Percentiles rank a stretch among this genome's conserved stretches.
Evolutionary conservation across 2,113 vertebrate genomes (phyloP).

Genomic region (Ptychochromis oligacanthus): DNA sequence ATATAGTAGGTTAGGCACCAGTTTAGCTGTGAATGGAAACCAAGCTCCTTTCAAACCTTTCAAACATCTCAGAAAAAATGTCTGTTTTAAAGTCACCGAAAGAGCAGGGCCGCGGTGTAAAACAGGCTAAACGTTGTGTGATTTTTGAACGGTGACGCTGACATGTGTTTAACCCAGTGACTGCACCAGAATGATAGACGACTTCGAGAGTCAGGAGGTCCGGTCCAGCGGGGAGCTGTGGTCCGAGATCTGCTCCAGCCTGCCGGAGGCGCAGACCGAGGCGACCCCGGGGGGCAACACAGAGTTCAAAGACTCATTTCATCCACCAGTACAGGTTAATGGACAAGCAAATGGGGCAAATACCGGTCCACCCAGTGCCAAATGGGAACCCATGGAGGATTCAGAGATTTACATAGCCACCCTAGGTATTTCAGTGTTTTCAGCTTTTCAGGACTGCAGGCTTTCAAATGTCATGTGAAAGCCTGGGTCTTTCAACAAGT

Average conservation of each 20-base stretch:
- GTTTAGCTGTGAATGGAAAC: conserved; percentile 6
- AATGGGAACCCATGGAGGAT: conserved; percentile 93
- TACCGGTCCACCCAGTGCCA: conserved; percentile 46
- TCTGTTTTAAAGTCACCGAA: too few species aligned
- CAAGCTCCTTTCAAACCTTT: too few species aligned
- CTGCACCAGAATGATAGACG: conserved; percentile 85
- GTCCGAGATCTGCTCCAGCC: conserved; percentile 89
- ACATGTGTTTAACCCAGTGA: background rate
- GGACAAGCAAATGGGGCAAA: conserved; percentile 38
- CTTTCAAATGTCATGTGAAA: background rate
- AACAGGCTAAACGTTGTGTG: background rate
- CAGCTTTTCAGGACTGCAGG: background rate
- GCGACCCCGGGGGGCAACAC: conserved; percentile 43
- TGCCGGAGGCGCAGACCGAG: conserved; percentile 74
- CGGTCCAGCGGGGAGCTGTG: conserved; percentile 89
- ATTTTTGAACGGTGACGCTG: background rate
- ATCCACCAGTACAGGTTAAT: conserved; percentile 64
- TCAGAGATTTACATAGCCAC: conserved; percentile 92
- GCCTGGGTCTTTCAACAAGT: background rate
- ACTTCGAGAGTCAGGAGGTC: conserved; percentile 72
- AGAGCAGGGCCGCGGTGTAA: background rate
- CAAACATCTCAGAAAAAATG: background rate
- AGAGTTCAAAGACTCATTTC: conserved; percentile 90
- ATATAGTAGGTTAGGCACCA: background rate
- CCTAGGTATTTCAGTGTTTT: conserved; percentile 82